phyloP scores from a whole-genome alignment of 2,113 vertebrate genomes.

The Narcine bancroftii region DNA sequence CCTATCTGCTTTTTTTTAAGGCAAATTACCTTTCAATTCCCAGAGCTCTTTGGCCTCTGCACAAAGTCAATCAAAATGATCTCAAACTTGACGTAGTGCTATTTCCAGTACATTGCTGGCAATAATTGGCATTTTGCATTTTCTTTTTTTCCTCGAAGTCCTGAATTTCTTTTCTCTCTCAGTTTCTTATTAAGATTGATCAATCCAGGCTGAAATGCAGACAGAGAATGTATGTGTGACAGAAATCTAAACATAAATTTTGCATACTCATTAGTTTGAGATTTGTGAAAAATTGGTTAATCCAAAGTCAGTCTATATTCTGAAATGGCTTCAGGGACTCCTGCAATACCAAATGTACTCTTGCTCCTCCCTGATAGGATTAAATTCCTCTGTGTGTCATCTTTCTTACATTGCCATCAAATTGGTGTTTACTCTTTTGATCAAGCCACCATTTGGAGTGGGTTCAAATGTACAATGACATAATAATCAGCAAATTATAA shows the following conservation, averaged over 20 bases:
- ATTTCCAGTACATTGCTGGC: conserved; percentile 21
- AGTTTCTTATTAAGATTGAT: neutral
- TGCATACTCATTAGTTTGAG: too few relatives aligned
- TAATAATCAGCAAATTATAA: neutral
- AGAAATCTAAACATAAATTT: too few relatives aligned
- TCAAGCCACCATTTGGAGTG: neutral
- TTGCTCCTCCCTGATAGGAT: neutral
- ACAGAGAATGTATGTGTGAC: neutral
- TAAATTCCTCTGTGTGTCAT: neutral
- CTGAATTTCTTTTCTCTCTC: neutral
- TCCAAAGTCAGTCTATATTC: too few relatives aligned
- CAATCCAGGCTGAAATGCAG: neutral
- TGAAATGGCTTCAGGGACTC: too few relatives aligned
- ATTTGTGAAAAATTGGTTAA: too few relatives aligned
- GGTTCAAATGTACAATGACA: neutral
- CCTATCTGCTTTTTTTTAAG: neutral
- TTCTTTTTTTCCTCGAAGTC: neutral
- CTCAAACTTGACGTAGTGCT: conserved; percentile 11
- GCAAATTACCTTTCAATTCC: conserved; percentile 3
- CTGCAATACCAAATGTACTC: too few relatives aligned
- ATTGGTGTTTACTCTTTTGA: neutral
- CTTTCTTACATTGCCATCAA: neutral
- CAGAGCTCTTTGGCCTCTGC: conserved; percentile 9
- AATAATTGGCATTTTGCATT: conserved; percentile 22
- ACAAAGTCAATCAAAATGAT: conserved; percentile 29